These are phyloP conservation scores for Athalia rosae DNA, from an alignment of 2,888 invertebrate genomes.

Conservation along the genomic window DNA sequence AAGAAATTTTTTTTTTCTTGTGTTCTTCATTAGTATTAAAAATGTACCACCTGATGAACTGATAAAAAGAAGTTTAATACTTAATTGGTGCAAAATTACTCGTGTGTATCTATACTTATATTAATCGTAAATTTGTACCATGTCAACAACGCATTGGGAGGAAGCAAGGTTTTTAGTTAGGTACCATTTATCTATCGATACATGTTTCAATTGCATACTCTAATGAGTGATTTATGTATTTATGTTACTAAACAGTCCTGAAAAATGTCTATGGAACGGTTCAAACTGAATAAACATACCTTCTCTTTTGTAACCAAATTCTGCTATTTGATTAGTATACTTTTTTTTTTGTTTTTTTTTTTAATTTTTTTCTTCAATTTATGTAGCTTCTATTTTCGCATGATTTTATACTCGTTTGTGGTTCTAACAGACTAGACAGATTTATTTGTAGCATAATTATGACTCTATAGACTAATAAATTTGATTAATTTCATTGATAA, in stretches of 20 bases:
- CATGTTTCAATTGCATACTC: conserved; percentile 14
- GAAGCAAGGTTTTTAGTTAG: conserved; percentile 22
- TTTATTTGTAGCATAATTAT: conserved; percentile 13
- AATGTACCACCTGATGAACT: conserved; percentile 60
- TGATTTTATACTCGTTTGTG: conserved; percentile 1
- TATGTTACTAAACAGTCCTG: conserved; percentile 21
- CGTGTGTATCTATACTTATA: neutral
- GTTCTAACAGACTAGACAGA: conserved; percentile 25
- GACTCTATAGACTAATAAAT: conserved; percentile 28
- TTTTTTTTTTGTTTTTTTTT: conserved; percentile 1
- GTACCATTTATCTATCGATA: conserved; percentile 2
- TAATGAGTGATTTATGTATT: conserved; percentile 25
- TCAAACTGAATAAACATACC: conserved; percentile 15
- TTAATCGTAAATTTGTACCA: conserved; percentile 33
- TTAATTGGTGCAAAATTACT: conserved; percentile 26
- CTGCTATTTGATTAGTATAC: conserved; percentile 19
- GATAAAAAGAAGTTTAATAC: conserved; percentile 49
- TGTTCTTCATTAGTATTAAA: conserved; percentile 59
- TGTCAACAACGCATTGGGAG: conserved; percentile 22
- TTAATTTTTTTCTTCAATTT: conserved; percentile 4
- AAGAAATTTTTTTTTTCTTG: conserved; percentile 49
- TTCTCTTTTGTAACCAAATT: neutral
- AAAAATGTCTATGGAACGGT: conserved; percentile 15
- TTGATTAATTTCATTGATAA: conserved; percentile 31
- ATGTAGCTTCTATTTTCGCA: neutral